Percentiles rank a stretch among this genome's conserved stretches.
Conservation (phyloP, 2,113 vertebrate species). For the Eudyptes chrysolophus region DNA sequence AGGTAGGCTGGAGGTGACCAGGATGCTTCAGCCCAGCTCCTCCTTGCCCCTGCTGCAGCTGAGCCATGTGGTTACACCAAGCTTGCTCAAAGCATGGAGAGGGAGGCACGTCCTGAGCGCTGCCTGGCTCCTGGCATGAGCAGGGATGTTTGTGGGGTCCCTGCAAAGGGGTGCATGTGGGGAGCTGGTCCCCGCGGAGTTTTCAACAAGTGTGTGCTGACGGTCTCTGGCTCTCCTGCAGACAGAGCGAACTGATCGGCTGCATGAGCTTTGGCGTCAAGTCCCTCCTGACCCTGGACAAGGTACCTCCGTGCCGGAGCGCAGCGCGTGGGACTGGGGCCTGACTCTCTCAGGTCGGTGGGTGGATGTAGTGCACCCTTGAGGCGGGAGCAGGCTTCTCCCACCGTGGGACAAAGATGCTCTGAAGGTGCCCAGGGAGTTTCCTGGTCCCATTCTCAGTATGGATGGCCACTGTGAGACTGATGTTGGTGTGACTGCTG, state of each 20-base stretch:
- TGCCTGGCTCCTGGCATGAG: background rate
- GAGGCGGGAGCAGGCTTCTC: background rate
- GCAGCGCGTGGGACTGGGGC: background rate
- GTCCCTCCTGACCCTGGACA: conserved; percentile 82
- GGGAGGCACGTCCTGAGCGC: background rate
- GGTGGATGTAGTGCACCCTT: background rate
- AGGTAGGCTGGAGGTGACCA: background rate
- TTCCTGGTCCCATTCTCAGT: background rate
- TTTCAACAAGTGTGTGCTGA: background rate
- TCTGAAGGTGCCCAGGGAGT: background rate
- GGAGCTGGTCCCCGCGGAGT: background rate
- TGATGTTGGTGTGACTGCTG: background rate
- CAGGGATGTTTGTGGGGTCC: background rate
- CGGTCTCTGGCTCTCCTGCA: conserved; percentile 21
- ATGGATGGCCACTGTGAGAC: background rate
- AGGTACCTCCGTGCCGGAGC: conserved; percentile 50
- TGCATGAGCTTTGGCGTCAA: conserved; percentile 92
- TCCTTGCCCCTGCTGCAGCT: background rate
- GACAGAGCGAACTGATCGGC: conserved; percentile 78
- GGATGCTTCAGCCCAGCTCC: background rate
- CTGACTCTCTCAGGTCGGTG: background rate
- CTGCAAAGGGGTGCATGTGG: background rate
- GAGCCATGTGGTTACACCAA: accelerated
- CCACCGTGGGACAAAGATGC: background rate
- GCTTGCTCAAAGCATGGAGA: background rate